Conservation (phyloP, 1,140 invertebrate species). For the Calephelis virginiensis region DNA sequence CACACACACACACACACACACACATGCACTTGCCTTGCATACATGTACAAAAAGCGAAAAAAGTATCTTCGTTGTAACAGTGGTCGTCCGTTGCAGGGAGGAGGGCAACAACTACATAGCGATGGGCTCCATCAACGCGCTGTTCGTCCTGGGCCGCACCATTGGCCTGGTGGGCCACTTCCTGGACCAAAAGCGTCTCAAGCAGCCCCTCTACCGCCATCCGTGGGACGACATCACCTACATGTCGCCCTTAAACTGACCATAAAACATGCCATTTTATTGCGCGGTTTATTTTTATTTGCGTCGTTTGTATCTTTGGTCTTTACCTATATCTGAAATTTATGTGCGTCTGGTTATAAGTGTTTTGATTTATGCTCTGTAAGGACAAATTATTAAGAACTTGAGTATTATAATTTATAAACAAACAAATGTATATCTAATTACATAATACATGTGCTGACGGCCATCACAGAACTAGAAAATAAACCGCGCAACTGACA, state of each 20-base stretch:
- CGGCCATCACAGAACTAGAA: conserved; percentile 1
- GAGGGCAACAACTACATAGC: conserved; percentile 99
- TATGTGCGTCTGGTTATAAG: too few species aligned
- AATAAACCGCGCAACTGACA: not conserved
- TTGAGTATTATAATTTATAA: not conserved
- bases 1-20: too few species aligned
- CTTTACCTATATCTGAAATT: too few species aligned
- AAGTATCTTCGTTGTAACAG: not conserved
- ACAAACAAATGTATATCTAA: too few species aligned
- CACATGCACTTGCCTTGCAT: not conserved
- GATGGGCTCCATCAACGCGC: conserved; percentile 98
- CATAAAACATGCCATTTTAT: not conserved
- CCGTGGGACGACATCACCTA: conserved; percentile 99
- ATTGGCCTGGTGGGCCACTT: conserved; percentile 99
- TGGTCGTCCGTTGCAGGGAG: conserved; percentile 82
- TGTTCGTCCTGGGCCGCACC: conserved; percentile 98
- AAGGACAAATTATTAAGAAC: too few species aligned
- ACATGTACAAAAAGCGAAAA: too few species aligned
- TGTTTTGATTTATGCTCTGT: too few species aligned
- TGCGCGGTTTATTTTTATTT: conserved; percentile 9
- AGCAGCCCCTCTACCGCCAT: conserved; percentile 99
- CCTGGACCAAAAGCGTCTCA: conserved; percentile 98
- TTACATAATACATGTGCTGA: not conserved
- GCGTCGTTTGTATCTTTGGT: not conserved
- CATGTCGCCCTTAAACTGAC: conserved; percentile 83